Conservation (phyloP, 2,888 invertebrate species). For the Aromia moschata region DNA sequence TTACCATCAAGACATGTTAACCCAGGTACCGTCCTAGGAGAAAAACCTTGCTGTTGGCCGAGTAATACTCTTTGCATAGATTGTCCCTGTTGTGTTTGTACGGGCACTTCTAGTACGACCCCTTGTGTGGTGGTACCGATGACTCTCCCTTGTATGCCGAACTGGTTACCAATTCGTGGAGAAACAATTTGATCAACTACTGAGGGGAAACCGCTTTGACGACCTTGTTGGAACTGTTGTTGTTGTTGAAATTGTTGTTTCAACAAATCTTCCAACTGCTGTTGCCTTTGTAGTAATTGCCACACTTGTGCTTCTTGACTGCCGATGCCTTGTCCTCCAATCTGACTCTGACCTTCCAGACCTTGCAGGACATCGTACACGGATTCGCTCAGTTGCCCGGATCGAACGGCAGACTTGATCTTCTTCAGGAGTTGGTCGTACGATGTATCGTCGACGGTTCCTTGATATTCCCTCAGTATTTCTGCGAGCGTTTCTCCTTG, state of each 20-base stretch:
- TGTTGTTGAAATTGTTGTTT: conserved; percentile 5
- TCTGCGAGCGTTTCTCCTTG: conserved; percentile 37
- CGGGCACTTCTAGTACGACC: conserved; percentile 3
- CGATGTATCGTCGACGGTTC: conserved; percentile 34
- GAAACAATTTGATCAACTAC: not conserved
- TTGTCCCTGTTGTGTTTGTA: conserved; percentile 4
- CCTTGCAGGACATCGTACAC: conserved; percentile 36
- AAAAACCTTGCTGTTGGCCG: not conserved
- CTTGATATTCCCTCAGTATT: conserved; percentile 43
- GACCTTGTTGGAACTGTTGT: conserved; percentile 12
- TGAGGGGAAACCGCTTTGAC: not conserved
- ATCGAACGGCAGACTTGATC: conserved; percentile 35
- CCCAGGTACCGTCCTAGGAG: not conserved
- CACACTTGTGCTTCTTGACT: not conserved
- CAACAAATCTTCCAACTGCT: conserved; percentile 12
- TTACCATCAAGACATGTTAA: not conserved
- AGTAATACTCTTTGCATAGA: conserved; percentile 8
- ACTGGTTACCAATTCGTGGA: not conserved
- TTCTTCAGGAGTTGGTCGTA: conserved; percentile 41
- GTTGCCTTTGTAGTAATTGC: conserved; percentile 7
- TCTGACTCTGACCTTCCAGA: conserved; percentile 18
- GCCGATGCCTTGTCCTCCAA: not conserved
- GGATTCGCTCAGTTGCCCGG: conserved; percentile 37
- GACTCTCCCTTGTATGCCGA: not conserved
- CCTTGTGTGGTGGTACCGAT: not conserved